Evolutionary conservation across 2,888 invertebrate species (phyloP), one percentile per base, ranked within the genome.

Genomic region (Piscicola geometra): DNA sequence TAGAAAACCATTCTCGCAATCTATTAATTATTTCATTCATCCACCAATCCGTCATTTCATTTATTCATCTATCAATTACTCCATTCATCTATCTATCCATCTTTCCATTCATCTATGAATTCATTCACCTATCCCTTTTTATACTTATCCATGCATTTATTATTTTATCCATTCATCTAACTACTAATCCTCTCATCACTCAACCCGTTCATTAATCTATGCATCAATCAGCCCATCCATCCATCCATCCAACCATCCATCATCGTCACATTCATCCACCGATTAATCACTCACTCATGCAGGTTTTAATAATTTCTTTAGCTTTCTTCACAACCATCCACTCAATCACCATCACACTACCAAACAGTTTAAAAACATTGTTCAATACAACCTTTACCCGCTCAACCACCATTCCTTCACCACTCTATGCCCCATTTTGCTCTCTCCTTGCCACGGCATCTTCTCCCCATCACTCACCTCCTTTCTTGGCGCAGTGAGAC

Each of bases 241-340:
- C 47, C 70, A 70, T 36, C 70, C 70, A 70, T 70, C 70, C 70
- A 70, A 3, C 70, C 36, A 41, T 41, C 70, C 70, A 70, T 35
- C 47, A 36, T 21, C 41, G 9, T 56, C 41, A 5, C 5, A 5
- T 33, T 32, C 9, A 5, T 18, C 69, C 28, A 35, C 5, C 70
- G 28, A 35, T 36, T 41, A 70, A 36, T 36, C 70, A 70, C n/a
- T 36, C n/a, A 1, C n/a, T 36, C 70, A 47, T 68, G 5, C 41
- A 41, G n/a, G n/a, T n/a, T n/a, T n/a, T n/a, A n/a, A n/a, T n/a
- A n/a, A n/a, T n/a, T n/a, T n/a, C n/a, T n/a, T n/a, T n/a, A n/a
- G n/a, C n/a, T 41, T 15, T 41, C 41, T 41, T 41, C 15, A 5
- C 41, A 41, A 5, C 41, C 41, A 41, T 41, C 41, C 41, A 41